phyloP scores from a whole-genome alignment of 37 sponge, comb jelly and placozoan species.

The Ephydatia muelleri region DNA sequence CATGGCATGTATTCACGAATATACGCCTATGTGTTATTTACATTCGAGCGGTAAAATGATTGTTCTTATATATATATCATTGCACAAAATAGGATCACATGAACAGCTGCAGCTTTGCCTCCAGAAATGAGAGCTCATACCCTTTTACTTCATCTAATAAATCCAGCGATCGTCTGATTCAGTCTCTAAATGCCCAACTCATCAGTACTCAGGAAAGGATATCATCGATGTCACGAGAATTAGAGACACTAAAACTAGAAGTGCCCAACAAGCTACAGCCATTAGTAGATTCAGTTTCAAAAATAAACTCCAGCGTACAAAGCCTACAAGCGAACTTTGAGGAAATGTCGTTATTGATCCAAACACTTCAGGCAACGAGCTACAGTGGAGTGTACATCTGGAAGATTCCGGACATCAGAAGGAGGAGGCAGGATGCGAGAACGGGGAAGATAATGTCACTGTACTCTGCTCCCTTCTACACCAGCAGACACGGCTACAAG shows the following conservation, averaged over 20 bases:
- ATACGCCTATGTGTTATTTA: too few relatives aligned
- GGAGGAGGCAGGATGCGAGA: slow-evolving; percentile 71
- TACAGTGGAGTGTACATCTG: slow-evolving; percentile 75
- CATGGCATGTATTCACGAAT: too few relatives aligned
- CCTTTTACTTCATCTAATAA: too few relatives aligned
- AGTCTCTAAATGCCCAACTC: not conserved
- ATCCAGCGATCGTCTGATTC: not conserved
- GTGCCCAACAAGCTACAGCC: slow-evolving; percentile 22
- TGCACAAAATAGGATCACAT: too few relatives aligned
- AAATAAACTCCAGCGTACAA: slow-evolving; percentile 30
- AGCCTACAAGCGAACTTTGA: slow-evolving; percentile 58
- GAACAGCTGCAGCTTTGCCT: too few relatives aligned
- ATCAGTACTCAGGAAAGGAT: not conserved
- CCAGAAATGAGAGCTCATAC: too few relatives aligned
- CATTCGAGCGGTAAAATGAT: too few relatives aligned
- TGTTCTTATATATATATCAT: too few relatives aligned
- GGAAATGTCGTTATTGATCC: slow-evolving; percentile 63
- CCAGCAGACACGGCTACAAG: slow-evolving; percentile 80
- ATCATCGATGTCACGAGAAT: not conserved
- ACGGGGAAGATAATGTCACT: slow-evolving; percentile 73
- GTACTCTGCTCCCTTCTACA: slow-evolving; percentile 88
- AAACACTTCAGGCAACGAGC: slow-evolving; percentile 75
- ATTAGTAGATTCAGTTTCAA: slow-evolving; percentile 28
- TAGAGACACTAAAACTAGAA: not conserved
- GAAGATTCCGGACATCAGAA: slow-evolving; percentile 78